Conservation (phyloP, 2,888 invertebrate species). For the Caradrina clavipalpis region DNA sequence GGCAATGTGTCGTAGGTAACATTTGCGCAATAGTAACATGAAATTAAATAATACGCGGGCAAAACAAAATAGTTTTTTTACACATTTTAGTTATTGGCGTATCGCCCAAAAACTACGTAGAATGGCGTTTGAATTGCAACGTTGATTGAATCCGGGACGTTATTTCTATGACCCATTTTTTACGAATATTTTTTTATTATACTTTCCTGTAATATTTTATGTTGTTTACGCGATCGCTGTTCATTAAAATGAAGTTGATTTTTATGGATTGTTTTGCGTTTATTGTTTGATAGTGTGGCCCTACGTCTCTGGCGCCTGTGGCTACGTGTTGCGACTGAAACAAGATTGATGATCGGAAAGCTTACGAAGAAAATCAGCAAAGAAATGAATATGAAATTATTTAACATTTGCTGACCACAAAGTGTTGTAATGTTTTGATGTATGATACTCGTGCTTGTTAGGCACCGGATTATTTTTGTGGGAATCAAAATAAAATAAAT, state of each 20-base stretch:
- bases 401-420: constrained; percentile 22
- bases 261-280: constrained; percentile 58
- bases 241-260: constrained; percentile 55
- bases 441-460: constrained; percentile 16
- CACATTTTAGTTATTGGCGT: constrained; percentile 59
- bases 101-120: constrained; percentile 58
- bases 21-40: constrained; percentile 62
- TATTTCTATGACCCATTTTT: constrained; percentile 67
- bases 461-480: constrained; percentile 11
- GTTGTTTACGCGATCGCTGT: constrained; percentile 61
- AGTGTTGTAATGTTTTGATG: background rate
- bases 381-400: constrained; percentile 39
- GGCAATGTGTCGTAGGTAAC: constrained; percentile 55
- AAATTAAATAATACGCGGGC: constrained; percentile 65
- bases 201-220: constrained; percentile 64
- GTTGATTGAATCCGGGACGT: constrained; percentile 64
- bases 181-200: constrained; percentile 57
- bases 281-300: constrained; percentile 48
- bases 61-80: constrained; percentile 61
- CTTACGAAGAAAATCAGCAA: constrained; percentile 17
- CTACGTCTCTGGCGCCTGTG: constrained; percentile 40
- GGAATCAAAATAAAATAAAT: too few relatives aligned
- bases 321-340: constrained; percentile 34
- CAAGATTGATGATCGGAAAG: constrained; percentile 53
- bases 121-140: constrained; percentile 64